Base-by-base conservation (phyloP, 2,888 invertebrate genomes). In the Ashinkailepas kermadecensis region DNA sequence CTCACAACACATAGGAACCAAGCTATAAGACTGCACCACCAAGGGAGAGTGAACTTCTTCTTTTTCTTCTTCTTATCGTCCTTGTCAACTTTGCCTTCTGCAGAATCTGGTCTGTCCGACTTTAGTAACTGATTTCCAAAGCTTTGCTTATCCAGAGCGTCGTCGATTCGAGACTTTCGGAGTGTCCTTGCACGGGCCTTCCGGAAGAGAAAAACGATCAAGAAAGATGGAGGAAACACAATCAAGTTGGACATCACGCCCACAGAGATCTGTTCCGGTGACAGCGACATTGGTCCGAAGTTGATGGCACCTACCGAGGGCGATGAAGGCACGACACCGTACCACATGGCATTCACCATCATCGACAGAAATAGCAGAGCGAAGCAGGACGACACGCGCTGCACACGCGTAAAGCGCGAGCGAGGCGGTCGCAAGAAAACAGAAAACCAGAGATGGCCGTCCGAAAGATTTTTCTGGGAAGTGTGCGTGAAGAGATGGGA, bases 381-480 rank as follows among this genome's bases (percentile, higher is more conserved):
- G 81, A 89, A 86, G 83, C 89, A 89, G 83, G 88, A 88, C 21
- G 88, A 88, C 8, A 89, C 87, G 18, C 90, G 86, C 85, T 89
- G 88, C 15, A 87, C 87, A 15, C 89, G 82, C 0, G 89, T 88
- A 85, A 89, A 90, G 39, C 89, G 86, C 80, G 88, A 88, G 80
- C 87, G 86, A 0, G 88, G 88, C 9, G 89, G 89, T 39, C 89
- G 86, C 59, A 88, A 86, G 82, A 90, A 87, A 11, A 90, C 88
- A 1, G 89, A 89, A 85, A 90, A 89, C 89, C 90, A 90, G 70
- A 90, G 85, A 85, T 90, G 90, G 7, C 88, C 89, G 83, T 90
- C 89, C 21, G 87, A 86, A 6, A 90, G 85, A 81, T 88, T 87
- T 84, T 83, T 83, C 54, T 81, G 82, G 13, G 82, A 81, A 62